Base-by-base conservation (phyloP, 1,140 invertebrate species). In the Eumaeus atala region DNA sequence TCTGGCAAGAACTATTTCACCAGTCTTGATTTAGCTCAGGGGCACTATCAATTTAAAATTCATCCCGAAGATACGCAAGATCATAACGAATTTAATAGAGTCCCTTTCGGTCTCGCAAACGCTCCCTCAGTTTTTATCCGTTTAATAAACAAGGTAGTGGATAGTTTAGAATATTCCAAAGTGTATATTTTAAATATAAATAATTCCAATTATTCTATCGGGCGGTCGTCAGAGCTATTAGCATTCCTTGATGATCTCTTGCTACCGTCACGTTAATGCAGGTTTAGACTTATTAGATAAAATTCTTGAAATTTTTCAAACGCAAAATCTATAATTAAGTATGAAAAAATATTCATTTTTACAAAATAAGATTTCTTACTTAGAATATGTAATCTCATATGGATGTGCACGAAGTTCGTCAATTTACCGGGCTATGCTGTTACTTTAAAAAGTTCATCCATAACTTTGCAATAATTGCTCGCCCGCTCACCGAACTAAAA, bases 261-360 rank as follows among this genome's bases (percentile, higher is more conserved):
- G 6, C 21, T 28, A 28, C 21, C 21, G 6, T 28, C 6, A 28
- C 6, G 6, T 28, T 28, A 28, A 28, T 28, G 2, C 21, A 6
- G 21, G 21, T 3, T 6, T 28, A 28, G 6, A 28, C 21, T 28
- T 6, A 2, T 28, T 6, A 2, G 21, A 6, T 28, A 28, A n/a
- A n/a, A n/a, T n/a, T n/a, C 21, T 28, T 2, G 6, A 6, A 3
- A 28, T 56, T 12, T 44, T 61, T 11, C 17, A 54, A 34, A 12
- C 35, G 3, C 55, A 54, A 3, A 54, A 51, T 51, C 42, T 61
- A 17, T 54, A 47, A 9, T 44, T 61, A 34, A 61, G 58, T 21
- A 35, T 61, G 17, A 37, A 28, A 4, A 61, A 61, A 38, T 61
- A 55, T 40, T 47, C 17, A 12, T 61, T 61, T 12, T 33, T 61